Evolutionary conservation across 2,888 invertebrate genomes (phyloP).

Genomic region (Cactoblastis cactorum): DNA sequence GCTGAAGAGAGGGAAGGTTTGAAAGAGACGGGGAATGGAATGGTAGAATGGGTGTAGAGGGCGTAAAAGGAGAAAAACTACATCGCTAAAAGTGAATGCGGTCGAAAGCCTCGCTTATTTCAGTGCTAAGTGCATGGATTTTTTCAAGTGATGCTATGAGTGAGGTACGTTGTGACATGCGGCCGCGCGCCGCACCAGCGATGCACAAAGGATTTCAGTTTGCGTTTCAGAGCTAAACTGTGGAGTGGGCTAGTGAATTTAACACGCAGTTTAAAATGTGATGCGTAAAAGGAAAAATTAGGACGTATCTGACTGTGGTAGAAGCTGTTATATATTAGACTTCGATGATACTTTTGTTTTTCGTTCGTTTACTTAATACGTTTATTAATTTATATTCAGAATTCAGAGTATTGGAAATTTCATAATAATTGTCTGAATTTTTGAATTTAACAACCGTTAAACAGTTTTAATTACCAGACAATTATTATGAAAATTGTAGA

Average conservation of each 20-base stretch:
- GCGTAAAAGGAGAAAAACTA: constrained; percentile 78
- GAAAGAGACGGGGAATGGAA: constrained; percentile 59
- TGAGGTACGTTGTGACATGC: constrained; percentile 28
- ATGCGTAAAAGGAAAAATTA: not conserved
- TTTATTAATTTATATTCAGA: too few species aligned
- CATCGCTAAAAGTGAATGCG: constrained; percentile 79
- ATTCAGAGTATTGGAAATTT: too few species aligned
- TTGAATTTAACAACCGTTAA: too few species aligned
- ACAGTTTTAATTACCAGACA: too few species aligned
- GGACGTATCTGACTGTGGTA: not conserved
- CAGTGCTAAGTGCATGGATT: constrained; percentile 77
- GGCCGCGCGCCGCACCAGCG: constrained; percentile 14
- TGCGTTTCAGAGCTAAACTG: not conserved
- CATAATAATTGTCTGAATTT: too few species aligned
- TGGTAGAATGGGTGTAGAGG: constrained; percentile 71
- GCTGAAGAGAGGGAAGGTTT: constrained; percentile 52
- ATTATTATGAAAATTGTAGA: too few species aligned
- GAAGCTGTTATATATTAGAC: too few species aligned
- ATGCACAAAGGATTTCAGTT: constrained; percentile 19
- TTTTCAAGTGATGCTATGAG: constrained; percentile 72
- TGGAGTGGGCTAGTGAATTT: not conserved
- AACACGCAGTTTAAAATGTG: not conserved
- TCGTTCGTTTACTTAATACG: too few species aligned
- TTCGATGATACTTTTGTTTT: too few species aligned
- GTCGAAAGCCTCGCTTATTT: constrained; percentile 78